These are phyloP conservation scores for Chloroceryle inda DNA, from an alignment of 2,797 vertebrate genomes.

Conservation along the genomic window DNA sequence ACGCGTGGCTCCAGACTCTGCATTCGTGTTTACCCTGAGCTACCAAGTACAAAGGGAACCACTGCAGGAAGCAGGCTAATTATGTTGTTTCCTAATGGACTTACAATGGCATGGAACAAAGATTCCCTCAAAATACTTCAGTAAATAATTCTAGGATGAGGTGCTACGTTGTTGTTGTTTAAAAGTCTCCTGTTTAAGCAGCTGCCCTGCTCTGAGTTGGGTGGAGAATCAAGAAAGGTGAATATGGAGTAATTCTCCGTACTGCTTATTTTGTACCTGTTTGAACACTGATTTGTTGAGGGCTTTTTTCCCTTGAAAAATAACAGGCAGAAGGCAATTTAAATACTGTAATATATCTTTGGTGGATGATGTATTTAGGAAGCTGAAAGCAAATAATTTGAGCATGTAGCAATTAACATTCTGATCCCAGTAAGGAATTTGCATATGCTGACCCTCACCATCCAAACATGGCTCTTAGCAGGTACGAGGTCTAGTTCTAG, in stretches of 20 bases:
- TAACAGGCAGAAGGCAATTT: slow-evolving; percentile 29
- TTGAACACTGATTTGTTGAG: not conserved
- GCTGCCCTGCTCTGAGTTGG: not conserved
- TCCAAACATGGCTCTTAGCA: not conserved
- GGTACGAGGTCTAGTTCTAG: not conserved
- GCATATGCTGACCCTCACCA: not conserved
- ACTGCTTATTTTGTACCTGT: not conserved
- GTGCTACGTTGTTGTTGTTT: not conserved
- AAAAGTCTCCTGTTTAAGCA: not conserved
- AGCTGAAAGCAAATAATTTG: slow-evolving; percentile 28
- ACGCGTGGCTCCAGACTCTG: not conserved
- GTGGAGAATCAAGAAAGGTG: not conserved
- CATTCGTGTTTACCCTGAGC: not conserved
- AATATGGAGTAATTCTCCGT: not conserved
- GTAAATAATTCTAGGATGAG: not conserved
- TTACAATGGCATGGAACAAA: not conserved
- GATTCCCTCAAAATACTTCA: not conserved
- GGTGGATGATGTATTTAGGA: slow-evolving; percentile 35
- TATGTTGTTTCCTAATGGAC: not conserved
- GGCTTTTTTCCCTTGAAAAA: not conserved
- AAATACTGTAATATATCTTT: slow-evolving; percentile 57
- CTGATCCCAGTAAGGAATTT: not conserved
- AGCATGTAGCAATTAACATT: slow-evolving; percentile 56
- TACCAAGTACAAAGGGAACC: not conserved
- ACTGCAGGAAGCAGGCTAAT: not conserved